Base-by-base conservation (phyloP, 2,113 vertebrate genomes). In the Isichthys henryi region DNA sequence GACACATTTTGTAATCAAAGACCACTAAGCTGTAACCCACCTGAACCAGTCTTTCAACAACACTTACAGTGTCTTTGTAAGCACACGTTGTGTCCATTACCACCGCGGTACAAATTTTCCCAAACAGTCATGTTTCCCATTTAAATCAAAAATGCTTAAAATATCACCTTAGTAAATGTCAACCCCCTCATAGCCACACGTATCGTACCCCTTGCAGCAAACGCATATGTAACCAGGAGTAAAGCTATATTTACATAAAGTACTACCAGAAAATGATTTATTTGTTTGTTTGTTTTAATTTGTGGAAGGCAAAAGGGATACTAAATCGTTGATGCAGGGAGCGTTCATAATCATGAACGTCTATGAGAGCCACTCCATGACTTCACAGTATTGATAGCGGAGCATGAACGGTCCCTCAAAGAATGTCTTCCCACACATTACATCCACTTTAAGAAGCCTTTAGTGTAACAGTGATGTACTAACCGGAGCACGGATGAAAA, bases 1-100 rank as follows among this genome's bases (percentile, higher is more conserved):
- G 35, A 85, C 35, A 92, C 7, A 86, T 66, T 88, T 91, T 90
- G 56, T 92, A 80, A 92, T 91, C 87, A 90, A 91, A 92, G 46
- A 31, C 90, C 92, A 93, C 90, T 91, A 89, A 86, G 89, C 3
- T 92, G n/a, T 31, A 49, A 49, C 31, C 77, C 56, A 31, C 45
- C 83, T 62, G 53, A 88, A 89, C 85, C 88, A 31, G 52, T 88
- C 66, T 58, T 49, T 80, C 5, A 87, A 89, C 46, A 84, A 46
- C 21, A 17, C 39, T 53, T 31, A 11, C 27, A 56, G 84, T 87
- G 52, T 62, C 31, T 39, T 62, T 43, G 66, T 66, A 87, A 62
- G 10, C 15, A 88, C 35, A 31, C 56, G 7, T 88, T 88, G 35
- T 43, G 87, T 46, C 39, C 35, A 62, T 58, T 87, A 19, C 52